Evolutionary conservation across 2,113 vertebrate genomes (phyloP).

Genomic region (Donacobius atricapilla): DNA sequence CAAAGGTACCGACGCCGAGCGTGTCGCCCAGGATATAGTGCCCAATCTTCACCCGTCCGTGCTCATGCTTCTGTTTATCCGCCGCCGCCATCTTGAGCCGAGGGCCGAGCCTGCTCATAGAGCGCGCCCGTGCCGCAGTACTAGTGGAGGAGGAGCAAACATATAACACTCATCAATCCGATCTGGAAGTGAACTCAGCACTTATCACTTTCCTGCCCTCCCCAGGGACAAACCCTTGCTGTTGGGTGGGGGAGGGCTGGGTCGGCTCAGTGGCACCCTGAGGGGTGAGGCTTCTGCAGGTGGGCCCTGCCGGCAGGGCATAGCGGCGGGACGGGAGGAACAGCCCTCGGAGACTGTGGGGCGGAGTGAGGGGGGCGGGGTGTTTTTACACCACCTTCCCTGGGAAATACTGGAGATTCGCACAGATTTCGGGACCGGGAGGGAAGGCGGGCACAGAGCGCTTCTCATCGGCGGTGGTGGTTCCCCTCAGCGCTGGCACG

Average conservation of each 20-base stretch:
- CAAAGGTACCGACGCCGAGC: slow-evolving; percentile 95
- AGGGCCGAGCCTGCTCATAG: slow-evolving; percentile 77
- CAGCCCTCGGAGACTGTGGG: neutral
- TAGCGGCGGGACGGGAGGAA: neutral
- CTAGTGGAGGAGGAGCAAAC: neutral
- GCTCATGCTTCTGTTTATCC: slow-evolving; percentile 93
- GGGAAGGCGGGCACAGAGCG: neutral
- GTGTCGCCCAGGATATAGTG: slow-evolving; percentile 94
- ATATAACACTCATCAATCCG: neutral
- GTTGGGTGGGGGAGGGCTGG: neutral
- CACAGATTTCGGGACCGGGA: neutral
- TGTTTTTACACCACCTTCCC: neutral
- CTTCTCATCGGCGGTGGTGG: neutral
- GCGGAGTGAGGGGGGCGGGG: neutral
- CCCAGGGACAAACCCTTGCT: neutral
- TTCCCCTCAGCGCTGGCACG: neutral
- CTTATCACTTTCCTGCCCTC: neutral
- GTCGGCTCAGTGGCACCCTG: too few relatives aligned
- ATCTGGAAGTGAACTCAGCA: neutral
- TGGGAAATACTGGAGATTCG: neutral
- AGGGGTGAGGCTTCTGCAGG: neutral
- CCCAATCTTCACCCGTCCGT: slow-evolving; percentile 94
- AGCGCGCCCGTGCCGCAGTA: neutral
- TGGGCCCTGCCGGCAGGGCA: neutral
- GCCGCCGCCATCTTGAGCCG: slow-evolving; percentile 90